Percentiles rank a stretch among this genome's conserved stretches.
Conservation (phyloP, 2,113 vertebrate species). For the Cyprinodon brontotheroides region DNA sequence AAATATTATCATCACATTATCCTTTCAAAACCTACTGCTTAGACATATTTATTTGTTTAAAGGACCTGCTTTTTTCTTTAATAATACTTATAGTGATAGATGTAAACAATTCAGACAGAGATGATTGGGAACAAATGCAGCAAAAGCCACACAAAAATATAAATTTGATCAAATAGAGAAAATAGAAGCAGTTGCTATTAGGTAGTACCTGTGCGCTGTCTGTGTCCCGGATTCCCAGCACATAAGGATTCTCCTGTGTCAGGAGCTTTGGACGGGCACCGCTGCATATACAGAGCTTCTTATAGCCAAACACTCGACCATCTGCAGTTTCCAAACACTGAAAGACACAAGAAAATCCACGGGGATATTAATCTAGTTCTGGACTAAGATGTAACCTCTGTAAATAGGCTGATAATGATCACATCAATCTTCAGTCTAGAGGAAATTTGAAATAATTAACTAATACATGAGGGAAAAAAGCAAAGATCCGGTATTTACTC, state of each 20-base stretch:
- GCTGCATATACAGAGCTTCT: conserved; percentile 92
- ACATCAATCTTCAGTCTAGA: too few relatives aligned
- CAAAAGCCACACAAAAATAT: neutral
- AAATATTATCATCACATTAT: too few relatives aligned
- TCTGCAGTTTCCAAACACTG: conserved; percentile 87
- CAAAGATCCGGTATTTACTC: too few relatives aligned
- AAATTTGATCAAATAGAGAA: neutral
- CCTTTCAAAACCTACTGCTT: neutral
- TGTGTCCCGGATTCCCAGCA: conserved; percentile 95
- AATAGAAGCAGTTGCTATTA: neutral
- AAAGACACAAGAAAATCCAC: neutral
- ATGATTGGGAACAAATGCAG: too few relatives aligned
- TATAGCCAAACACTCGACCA: conserved; percentile 79
- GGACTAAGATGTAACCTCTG: neutral
- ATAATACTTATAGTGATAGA: neutral
- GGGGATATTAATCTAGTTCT: neutral
- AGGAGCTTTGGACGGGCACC: conserved; percentile 91
- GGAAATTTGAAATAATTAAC: too few relatives aligned
- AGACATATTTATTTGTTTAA: neutral
- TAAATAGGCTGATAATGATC: conserved; percentile 4
- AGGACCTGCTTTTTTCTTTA: neutral
- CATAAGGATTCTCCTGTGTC: conserved; percentile 80
- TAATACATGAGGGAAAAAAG: too few relatives aligned
- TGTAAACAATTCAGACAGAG: neutral
- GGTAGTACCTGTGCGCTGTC: conserved; percentile 90